Evolutionary conservation across 2,888 invertebrate species (phyloP), one percentile per base, ranked within the genome.

Genomic region (Scaptomyza parva): DNA sequence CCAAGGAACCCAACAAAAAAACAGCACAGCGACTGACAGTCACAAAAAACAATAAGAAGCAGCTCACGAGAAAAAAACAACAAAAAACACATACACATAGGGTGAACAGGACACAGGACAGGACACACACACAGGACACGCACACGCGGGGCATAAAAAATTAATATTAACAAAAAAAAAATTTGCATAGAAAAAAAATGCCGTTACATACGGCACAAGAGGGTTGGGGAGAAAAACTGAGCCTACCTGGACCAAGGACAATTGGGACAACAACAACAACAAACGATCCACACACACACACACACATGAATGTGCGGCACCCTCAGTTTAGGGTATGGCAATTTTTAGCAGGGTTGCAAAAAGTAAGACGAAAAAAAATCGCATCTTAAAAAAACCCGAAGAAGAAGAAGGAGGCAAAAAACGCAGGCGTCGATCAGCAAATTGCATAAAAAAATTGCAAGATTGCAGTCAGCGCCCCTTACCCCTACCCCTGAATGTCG

Each of bases 121-220:
- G 3, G 22, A 30, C 50, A 52, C 37, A 44, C 24, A 41, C 24
- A 57, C 57, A 54, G n/a, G n/a, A n/a, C 63, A 63, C 17, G 54
- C 55, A 69, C 55, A 69, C 54, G 51, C 55, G 78, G 82, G 66
- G 75, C 68, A 87, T 84, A 82, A 80, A 89, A 88, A 88, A 88
- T 88, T 84, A 86, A 89, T 89, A 88, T 80, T 9, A 78, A 35
- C n/a, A n/a, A n/a, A 30, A 84, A 78, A 78, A 87, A 87, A 88
- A 90, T 90, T 91, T 90, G 90, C 91, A 91, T 91, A 90, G 90
- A 89, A 81, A 90, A 90, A 90, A 90, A 90, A 90, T 90, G 84
- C 90, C 91, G 90, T 91, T 91, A 91, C 89, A 75, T 44, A 70
- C 48, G 41, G 53, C 48, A 50, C 40, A 20, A 12, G 26, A 48